Evolutionary conservation across 2,797 vertebrate species (phyloP).

Genomic region (Tachyglossus aculeatus): DNA sequence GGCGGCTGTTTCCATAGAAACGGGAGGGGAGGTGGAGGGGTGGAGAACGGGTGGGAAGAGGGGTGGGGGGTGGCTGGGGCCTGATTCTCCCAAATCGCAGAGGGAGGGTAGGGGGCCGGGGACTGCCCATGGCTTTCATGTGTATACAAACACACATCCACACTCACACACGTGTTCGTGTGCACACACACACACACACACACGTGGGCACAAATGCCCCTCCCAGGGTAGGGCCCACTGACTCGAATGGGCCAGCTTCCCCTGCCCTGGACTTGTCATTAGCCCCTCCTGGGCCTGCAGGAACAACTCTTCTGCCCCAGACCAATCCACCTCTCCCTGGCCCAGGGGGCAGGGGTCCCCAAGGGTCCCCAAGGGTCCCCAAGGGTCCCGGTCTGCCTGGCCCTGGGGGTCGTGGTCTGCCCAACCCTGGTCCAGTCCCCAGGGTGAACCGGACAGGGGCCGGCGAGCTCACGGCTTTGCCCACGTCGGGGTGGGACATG

Average conservation of each 20-base stretch:
- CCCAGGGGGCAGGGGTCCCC: background rate
- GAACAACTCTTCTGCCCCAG: too few species aligned
- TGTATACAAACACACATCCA: background rate
- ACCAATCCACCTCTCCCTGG: background rate
- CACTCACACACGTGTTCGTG: background rate
- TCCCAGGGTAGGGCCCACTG: too few species aligned
- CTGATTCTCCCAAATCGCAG: background rate
- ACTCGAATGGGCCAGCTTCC: too few species aligned
- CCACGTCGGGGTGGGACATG: background rate
- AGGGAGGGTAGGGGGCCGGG: background rate
- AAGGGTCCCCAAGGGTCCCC: background rate
- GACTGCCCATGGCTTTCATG: background rate
- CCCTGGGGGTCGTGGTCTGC: too few species aligned
- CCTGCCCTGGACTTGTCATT: too few species aligned
- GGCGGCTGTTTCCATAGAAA: conserved; percentile 17
- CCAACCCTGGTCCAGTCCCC: too few species aligned
- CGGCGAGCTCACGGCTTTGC: too few species aligned
- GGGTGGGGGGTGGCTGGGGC: background rate
- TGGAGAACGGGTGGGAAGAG: background rate
- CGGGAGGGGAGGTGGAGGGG: background rate
- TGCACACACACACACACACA: background rate
- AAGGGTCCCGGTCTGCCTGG: too few species aligned
- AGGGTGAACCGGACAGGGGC: too few species aligned
- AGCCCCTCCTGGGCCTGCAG: too few species aligned
- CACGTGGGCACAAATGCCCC: background rate